Evolutionary conservation across 2,113 vertebrate species (phyloP).

Genomic region (Balaenoptera acutorostrata): DNA sequence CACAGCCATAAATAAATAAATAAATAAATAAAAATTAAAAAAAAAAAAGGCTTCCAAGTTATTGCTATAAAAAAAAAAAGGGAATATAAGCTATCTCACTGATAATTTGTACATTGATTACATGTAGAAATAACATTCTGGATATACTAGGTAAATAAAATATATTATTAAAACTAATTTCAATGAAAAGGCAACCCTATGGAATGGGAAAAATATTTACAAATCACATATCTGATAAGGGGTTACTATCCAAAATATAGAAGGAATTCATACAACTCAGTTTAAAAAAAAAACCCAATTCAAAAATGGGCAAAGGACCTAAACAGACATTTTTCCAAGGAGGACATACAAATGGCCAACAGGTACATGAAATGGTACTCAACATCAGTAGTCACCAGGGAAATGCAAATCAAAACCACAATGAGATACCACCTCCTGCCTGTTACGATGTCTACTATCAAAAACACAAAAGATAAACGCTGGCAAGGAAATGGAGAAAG

Average conservation of each 20-base stretch:
- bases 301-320: neutral
- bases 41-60: too few species aligned
- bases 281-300: neutral
- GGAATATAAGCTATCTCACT: neutral
- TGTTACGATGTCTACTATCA: neutral
- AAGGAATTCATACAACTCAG: neutral
- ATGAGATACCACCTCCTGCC: neutral
- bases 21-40: too few species aligned
- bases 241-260: neutral
- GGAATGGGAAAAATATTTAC: neutral
- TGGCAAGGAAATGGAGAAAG: neutral
- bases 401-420: neutral
- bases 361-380: neutral
- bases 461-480: neutral
- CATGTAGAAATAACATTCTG: neutral
- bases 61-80: neutral
- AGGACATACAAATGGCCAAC: neutral
- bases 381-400: neutral
- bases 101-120: neutral
- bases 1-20: too few species aligned
- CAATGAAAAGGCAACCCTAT: neutral
- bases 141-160: neutral
- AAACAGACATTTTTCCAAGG: neutral
- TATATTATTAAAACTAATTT: constrained; percentile 19
- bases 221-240: neutral